Percentiles rank a stretch among this genome's conserved stretches.
Evolutionary conservation across 2,113 vertebrate species (phyloP).

Genomic region (Ictalurus punctatus): DNA sequence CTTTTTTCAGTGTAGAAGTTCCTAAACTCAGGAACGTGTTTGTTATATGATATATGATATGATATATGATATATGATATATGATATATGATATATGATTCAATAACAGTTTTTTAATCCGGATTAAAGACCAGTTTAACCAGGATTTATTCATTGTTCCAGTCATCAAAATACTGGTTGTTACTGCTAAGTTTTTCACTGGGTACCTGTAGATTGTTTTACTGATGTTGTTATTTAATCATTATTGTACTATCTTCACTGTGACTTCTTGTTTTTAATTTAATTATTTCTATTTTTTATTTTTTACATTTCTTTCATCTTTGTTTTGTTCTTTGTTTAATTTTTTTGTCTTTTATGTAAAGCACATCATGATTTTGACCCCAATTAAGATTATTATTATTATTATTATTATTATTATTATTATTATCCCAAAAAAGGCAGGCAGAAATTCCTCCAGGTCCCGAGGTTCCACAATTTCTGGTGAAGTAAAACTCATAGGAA

Average conservation of each 20-base stretch:
- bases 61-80: no score
- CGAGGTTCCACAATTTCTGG: not conserved
- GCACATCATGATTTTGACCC: not conserved
- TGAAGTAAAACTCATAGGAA: not conserved
- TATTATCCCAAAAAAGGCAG: no score
- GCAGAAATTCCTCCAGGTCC: not conserved
- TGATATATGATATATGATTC: no score
- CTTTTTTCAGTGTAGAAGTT: no score
- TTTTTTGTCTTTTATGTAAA: not conserved
- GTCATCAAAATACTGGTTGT: not conserved
- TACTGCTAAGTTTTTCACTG: no score
- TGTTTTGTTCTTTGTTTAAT: not conserved
- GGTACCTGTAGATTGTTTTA: no score
- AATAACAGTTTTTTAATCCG: no score
- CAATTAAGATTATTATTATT: not conserved
- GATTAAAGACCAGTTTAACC: not conserved
- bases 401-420: no score
- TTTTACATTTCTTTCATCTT: not conserved
- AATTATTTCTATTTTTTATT: not conserved
- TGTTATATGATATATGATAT: no score
- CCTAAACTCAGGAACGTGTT: no score
- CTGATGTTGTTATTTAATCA: not conserved
- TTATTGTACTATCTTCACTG: not conserved
- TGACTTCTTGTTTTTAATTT: not conserved
- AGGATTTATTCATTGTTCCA: not conserved